Evolutionary conservation across 64 coral and sea anemone species (phyloP).

Genomic region (Astreopora myriophthalma): DNA sequence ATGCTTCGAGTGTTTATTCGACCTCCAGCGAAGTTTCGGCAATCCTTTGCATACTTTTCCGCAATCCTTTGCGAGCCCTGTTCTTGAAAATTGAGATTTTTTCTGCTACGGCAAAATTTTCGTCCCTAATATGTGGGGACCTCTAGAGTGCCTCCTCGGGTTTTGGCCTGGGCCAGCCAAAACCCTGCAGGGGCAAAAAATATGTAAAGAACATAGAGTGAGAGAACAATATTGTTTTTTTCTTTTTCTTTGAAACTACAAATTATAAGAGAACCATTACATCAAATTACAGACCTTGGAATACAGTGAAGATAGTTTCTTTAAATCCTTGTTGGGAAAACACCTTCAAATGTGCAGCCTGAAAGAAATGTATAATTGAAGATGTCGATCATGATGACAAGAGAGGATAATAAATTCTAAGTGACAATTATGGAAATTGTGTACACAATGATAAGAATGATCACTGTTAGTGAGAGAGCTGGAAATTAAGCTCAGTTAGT

Average conservation of each 20-base stretch:
- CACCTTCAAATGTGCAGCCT: constrained; percentile 58
- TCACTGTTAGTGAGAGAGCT: too few species aligned
- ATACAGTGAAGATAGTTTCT: constrained; percentile 49
- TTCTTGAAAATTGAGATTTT: too few species aligned
- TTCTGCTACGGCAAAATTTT: too few species aligned
- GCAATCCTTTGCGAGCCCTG: too few species aligned
- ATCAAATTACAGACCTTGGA: constrained; percentile 13
- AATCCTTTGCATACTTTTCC: too few species aligned
- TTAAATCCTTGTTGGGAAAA: constrained; percentile 44
- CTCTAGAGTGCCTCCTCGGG: background rate
- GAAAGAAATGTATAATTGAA: background rate
- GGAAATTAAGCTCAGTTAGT: too few species aligned
- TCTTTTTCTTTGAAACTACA: too few species aligned
- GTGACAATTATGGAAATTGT: background rate
- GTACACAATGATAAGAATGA: background rate
- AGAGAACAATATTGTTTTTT: too few species aligned
- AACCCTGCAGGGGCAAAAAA: background rate
- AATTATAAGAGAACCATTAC: too few species aligned
- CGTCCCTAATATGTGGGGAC: background rate
- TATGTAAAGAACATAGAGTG: too few species aligned
- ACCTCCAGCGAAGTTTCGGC: too few species aligned
- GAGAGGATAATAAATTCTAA: background rate
- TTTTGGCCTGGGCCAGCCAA: background rate
- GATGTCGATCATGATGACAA: background rate
- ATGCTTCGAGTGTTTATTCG: too few species aligned